Conservation (phyloP, 2,797 vertebrate species). For the Liparis tanakae region DNA sequence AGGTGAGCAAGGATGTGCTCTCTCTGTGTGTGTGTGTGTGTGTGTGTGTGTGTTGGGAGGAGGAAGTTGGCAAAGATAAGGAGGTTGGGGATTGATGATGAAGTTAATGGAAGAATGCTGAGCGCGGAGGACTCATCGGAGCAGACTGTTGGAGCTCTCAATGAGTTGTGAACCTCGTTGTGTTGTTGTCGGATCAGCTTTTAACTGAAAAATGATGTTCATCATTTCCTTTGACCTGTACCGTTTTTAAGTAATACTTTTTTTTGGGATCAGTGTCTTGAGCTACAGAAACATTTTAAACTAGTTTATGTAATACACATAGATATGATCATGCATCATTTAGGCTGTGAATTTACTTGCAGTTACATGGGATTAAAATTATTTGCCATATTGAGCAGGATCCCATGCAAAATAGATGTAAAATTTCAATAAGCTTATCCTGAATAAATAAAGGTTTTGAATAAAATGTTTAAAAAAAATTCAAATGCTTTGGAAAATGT, state of each 20-base stretch:
- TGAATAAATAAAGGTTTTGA: not conserved
- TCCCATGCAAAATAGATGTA: not conserved
- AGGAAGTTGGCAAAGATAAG: conserved; percentile 17
- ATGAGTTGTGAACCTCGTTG: conserved; percentile 7
- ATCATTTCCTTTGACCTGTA: not conserved
- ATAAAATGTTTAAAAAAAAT: not conserved
- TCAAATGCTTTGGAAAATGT: not conserved
- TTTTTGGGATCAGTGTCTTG: not conserved
- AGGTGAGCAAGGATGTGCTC: conserved; percentile 29
- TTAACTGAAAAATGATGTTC: not conserved
- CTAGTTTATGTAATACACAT: not conserved
- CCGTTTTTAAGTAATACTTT: not conserved
- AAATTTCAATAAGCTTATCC: not conserved
- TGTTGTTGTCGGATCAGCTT: not conserved
- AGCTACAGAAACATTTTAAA: not conserved
- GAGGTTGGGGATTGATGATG: conserved; percentile 10
- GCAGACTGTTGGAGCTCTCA: conserved; percentile 2
- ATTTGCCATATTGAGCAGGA: not conserved
- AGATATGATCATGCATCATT: not conserved
- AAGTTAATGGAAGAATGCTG: conserved; percentile 17
- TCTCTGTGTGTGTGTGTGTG: not conserved
- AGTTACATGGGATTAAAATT: not conserved
- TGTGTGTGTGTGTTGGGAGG: not conserved
- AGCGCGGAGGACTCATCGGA: conserved; percentile 12
- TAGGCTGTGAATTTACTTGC: not conserved